Evolutionary conservation across 2,888 invertebrate species (phyloP).

Genomic region (Cyclophora albipunctata): DNA sequence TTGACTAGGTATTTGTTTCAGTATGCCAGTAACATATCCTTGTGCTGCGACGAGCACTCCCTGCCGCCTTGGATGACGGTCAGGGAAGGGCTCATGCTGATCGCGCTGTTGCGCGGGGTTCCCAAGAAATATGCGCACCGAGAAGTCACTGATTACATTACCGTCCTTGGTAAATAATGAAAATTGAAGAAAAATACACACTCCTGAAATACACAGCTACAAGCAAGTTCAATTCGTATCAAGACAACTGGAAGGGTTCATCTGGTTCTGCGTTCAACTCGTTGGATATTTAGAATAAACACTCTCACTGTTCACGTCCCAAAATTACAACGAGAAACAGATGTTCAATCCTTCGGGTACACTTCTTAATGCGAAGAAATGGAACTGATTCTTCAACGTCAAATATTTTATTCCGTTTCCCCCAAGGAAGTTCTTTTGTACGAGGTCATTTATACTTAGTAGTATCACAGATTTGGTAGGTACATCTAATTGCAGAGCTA

Average conservation of each 20-base stretch:
- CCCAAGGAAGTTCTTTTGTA: too few species aligned
- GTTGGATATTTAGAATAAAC: too few species aligned
- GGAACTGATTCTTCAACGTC: too few species aligned
- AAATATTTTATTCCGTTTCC: too few species aligned
- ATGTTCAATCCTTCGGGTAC: too few species aligned
- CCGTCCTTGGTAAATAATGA: constrained; percentile 41
- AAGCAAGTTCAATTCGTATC: background rate
- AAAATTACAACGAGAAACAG: too few species aligned
- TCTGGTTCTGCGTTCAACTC: too few species aligned
- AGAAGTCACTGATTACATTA: constrained; percentile 38
- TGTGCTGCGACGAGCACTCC: constrained; percentile 31
- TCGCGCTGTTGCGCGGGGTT: constrained; percentile 51
- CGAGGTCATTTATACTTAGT: too few species aligned
- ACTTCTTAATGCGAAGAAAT: too few species aligned
- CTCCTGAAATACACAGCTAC: background rate
- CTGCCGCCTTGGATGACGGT: constrained; percentile 56
- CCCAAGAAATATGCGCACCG: constrained; percentile 25
- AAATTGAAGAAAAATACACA: background rate
- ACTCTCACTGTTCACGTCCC: too few species aligned
- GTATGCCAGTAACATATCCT: constrained; percentile 44
- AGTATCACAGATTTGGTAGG: too few species aligned
- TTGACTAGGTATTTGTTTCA: constrained; percentile 13
- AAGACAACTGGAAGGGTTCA: too few species aligned
- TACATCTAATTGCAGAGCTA: constrained; percentile 23
- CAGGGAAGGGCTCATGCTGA: constrained; percentile 36